Conservation (phyloP, 2,113 vertebrate species). For the Carollia perspicillata region DNA sequence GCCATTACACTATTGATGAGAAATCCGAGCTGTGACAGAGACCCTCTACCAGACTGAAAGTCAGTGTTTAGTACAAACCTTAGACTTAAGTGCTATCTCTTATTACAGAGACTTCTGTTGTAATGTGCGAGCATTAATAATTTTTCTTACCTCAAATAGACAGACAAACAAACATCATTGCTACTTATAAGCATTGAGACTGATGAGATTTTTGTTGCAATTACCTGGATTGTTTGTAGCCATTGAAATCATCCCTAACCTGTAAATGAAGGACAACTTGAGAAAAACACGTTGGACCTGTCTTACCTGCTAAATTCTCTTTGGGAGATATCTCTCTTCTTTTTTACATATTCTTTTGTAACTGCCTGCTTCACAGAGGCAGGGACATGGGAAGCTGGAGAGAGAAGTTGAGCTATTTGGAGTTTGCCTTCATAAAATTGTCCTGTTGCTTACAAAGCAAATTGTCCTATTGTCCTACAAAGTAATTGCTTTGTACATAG, state of each 20-base stretch:
- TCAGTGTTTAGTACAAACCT: background rate
- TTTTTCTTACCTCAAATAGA: background rate
- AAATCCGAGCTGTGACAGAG: background rate
- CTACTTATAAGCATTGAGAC: background rate
- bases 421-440: background rate
- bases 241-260: background rate
- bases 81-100: background rate
- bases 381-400: background rate
- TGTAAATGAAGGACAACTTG: background rate
- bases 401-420: background rate
- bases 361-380: background rate
- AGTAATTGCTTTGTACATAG: background rate
- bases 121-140: background rate
- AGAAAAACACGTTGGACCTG: background rate
- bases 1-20: background rate
- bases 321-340: background rate
- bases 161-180: background rate
- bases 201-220: constrained; percentile 16
- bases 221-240: background rate
- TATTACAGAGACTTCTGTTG: background rate
- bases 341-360: background rate
- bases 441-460: no score
- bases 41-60: background rate
- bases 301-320: background rate
- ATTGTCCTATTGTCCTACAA: no score